These are phyloP conservation scores for Pammene aurita DNA, from an alignment of 2,888 invertebrate species.

Conservation along the genomic window DNA sequence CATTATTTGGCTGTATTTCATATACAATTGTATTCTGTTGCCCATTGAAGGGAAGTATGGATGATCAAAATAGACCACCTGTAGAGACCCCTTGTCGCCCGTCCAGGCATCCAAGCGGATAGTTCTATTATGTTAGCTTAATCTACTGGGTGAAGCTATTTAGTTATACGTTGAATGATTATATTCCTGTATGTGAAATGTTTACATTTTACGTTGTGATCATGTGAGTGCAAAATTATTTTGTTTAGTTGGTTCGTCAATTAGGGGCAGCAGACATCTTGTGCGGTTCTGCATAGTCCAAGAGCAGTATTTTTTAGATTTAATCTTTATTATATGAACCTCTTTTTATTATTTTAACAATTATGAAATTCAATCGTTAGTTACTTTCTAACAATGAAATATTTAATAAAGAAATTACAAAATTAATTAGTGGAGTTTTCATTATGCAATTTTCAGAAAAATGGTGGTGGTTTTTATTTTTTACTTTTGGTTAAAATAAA, in stretches of 20 bases:
- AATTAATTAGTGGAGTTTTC: slow-evolving; percentile 66
- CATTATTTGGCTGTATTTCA: no score
- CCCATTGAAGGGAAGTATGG: no score
- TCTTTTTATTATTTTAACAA: slow-evolving; percentile 74
- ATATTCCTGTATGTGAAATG: slow-evolving; percentile 81
- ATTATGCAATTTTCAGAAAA: slow-evolving; percentile 46
- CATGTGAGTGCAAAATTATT: slow-evolving; percentile 81
- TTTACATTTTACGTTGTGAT: slow-evolving; percentile 82
- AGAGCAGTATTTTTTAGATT: slow-evolving; percentile 83
- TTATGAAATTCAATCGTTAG: slow-evolving; percentile 82
- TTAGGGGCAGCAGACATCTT: slow-evolving; percentile 72
- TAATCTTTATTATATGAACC: slow-evolving; percentile 77
- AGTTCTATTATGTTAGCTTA: slow-evolving; percentile 44
- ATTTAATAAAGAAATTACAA: slow-evolving; percentile 83
- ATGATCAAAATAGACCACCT: slow-evolving; percentile 1
- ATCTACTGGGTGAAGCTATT: slow-evolving; percentile 44
- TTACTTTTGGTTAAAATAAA: no score
- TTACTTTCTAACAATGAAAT: slow-evolving; percentile 83
- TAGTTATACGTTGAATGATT: slow-evolving; percentile 56
- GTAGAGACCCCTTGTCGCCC: slow-evolving; percentile 18
- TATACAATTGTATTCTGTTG: no score
- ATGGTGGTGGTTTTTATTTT: no score
- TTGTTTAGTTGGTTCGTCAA: slow-evolving; percentile 69
- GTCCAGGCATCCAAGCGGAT: slow-evolving; percentile 38
- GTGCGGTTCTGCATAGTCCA: slow-evolving; percentile 79